Evolutionary conservation across 2,113 vertebrate species (phyloP).

Genomic region (Recurvirostra avosetta): DNA sequence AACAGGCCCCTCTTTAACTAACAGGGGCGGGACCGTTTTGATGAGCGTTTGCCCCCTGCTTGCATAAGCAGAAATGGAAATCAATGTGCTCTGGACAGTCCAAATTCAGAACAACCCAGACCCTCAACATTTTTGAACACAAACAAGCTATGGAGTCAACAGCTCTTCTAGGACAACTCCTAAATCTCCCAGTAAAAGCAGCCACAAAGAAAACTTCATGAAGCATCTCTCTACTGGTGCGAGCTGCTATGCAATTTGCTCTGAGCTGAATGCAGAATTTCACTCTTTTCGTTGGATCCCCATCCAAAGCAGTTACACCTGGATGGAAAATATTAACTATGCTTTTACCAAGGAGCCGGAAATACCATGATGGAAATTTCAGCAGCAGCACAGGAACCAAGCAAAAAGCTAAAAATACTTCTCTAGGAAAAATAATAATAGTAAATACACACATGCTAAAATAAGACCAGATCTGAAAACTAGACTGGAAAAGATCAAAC

Average conservation of each 20-base stretch:
- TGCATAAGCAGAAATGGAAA: not conserved
- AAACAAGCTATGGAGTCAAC: not conserved
- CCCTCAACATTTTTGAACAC: not conserved
- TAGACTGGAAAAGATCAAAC: not conserved
- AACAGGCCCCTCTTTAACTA: not conserved
- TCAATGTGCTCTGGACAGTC: not conserved
- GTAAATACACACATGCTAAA: slow-evolving; percentile 14
- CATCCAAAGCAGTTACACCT: slow-evolving; percentile 1
- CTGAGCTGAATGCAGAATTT: not conserved
- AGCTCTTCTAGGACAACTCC: not conserved
- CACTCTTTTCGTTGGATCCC: not conserved
- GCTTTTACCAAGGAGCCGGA: not conserved
- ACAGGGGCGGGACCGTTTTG: not conserved
- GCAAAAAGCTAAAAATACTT: slow-evolving; percentile 50
- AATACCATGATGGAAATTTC: not conserved
- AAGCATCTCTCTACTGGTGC: not conserved
- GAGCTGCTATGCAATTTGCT: not conserved
- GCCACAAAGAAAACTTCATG: not conserved
- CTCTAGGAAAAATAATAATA: slow-evolving; percentile 22
- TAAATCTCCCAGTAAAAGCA: not conserved
- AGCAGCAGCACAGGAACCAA: not conserved
- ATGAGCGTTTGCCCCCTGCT: not conserved
- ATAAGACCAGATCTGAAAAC: slow-evolving; percentile 1
- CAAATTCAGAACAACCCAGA: not conserved
- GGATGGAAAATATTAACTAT: slow-evolving; percentile 32